A percentile compares a stretch with the other conserved stretches of the same genome.
Evolutionary conservation across 2,888 invertebrate genomes (phyloP).

Genomic region (Lissocephala sabroskyi): DNA sequence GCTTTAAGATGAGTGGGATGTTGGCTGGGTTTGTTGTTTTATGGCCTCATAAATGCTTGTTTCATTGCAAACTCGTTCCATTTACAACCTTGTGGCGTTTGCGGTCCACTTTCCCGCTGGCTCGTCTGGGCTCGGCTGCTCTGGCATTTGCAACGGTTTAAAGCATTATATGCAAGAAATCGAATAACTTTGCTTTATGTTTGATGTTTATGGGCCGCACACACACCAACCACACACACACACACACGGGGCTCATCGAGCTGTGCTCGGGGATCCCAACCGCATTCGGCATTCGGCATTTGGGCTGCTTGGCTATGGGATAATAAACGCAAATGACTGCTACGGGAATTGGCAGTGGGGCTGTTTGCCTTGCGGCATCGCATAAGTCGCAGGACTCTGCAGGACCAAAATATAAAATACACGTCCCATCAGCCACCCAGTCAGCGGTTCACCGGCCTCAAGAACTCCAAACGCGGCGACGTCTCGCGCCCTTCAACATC

Average conservation of each 20-base stretch:
- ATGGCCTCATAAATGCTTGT: conserved; percentile 59
- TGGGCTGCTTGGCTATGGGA: conserved; percentile 25
- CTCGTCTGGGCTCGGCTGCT: conserved; percentile 12
- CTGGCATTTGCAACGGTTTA: conserved; percentile 36
- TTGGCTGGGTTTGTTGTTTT: conserved; percentile 53
- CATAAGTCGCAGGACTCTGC: no score
- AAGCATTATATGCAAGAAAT: conserved; percentile 37
- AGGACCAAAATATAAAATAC: no score
- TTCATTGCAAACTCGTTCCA: conserved; percentile 60
- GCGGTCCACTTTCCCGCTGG: conserved; percentile 42
- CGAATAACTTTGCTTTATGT: conserved; percentile 46
- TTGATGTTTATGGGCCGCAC: conserved; percentile 10
- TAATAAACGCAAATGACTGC: conserved; percentile 62
- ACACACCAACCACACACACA: not conserved
- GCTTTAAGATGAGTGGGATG: conserved; percentile 52
- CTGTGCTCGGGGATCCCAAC: no score
- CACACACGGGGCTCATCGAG: not conserved
- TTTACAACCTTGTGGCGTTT: conserved; percentile 51
- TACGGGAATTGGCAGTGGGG: conserved; percentile 12
- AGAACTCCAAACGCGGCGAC: no score
- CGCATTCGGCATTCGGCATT: no score
- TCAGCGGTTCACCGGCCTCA: no score
- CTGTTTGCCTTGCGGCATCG: no score
- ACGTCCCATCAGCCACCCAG: no score
- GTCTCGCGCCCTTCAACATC: conserved; percentile 29